Evolutionary conservation across 2,113 vertebrate species (phyloP), one percentile per base, ranked within the genome.

Genomic region (Neogobius melanostomus): DNA sequence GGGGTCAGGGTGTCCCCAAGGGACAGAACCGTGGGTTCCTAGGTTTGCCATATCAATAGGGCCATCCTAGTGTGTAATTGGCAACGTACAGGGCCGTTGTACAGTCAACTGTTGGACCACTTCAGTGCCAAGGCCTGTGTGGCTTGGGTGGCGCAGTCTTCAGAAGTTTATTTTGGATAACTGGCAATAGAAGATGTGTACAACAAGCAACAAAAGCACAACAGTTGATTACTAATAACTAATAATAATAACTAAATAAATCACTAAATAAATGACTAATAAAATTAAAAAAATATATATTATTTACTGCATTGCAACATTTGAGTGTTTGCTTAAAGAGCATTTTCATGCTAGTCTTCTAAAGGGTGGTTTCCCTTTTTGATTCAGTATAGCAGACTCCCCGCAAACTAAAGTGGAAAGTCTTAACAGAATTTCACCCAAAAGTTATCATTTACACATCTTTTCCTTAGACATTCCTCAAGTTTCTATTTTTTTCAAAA

Each of bases 371-470:
- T 85, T 87, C 86, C 82, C 52, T 47, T 85, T 52, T 78, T 71
- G 28, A 60, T 72, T 67, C 71, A 62, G 64, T 65, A 72, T 21
- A 42, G 70, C 69, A 72, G 66, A 59, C 79, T 83, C 76, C 75
- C 76, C 77, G 53, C 82, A 82, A 76, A 21, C 21, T 21, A 21
- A 77, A 79, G 85, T 90, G 92, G 90, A 92, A 93, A 91, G 87
- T 91, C 87, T 92, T 92, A 92, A 85, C 84, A 84, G 59, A 71
- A 73, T 82, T 90, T 80, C 84, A 86, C 66, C 72, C 64, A 86
- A 82, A 82, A 87, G 85, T 88, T 88, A 88, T 87, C 86, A 67
- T 86, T 89, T 86, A 84, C 80, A 80, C 77, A 77, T 68, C 72
- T 76, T 77, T 79, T 82, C 75, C 69, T 66, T 71, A 64, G 59